A percentile compares a stretch with the other conserved stretches of the same genome.
Conservation (phyloP, 2,113 vertebrate genomes). For the Candoia aspera region DNA sequence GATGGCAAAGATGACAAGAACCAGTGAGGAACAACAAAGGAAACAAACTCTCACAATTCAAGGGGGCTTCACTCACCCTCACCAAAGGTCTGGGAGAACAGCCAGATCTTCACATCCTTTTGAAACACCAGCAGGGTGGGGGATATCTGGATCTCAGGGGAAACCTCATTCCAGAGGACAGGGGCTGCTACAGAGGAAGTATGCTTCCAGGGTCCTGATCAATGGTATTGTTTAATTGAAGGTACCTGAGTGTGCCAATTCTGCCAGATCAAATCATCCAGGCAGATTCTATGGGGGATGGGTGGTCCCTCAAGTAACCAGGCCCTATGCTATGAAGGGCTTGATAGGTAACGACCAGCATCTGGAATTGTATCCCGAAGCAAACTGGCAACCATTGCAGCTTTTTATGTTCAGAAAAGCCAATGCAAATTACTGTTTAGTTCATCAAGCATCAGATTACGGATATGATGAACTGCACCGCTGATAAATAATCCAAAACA, state of each 20-base stretch:
- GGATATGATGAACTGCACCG: not conserved
- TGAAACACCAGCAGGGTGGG: not conserved
- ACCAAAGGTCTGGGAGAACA: not conserved
- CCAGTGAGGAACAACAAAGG: not conserved
- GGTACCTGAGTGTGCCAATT: not conserved
- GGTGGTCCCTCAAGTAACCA: not conserved
- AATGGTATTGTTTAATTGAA: not conserved
- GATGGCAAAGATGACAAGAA: not conserved
- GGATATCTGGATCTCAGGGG: not conserved
- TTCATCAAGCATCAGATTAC: not conserved
- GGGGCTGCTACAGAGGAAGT: not conserved
- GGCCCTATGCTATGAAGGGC: not conserved
- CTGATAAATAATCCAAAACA: not conserved
- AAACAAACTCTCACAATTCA: not conserved
- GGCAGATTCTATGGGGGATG: not conserved
- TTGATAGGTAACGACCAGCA: not conserved
- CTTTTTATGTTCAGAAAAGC: not conserved
- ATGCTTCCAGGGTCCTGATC: not conserved
- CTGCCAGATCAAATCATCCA: not conserved
- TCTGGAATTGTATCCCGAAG: not conserved
- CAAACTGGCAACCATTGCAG: not conserved
- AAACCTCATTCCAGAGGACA: not conserved
- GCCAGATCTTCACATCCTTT: not conserved
- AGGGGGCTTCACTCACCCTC: not conserved
- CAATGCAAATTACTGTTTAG: not conserved